Conservation (phyloP, 2,888 invertebrate genomes). For the Labia minor region DNA sequence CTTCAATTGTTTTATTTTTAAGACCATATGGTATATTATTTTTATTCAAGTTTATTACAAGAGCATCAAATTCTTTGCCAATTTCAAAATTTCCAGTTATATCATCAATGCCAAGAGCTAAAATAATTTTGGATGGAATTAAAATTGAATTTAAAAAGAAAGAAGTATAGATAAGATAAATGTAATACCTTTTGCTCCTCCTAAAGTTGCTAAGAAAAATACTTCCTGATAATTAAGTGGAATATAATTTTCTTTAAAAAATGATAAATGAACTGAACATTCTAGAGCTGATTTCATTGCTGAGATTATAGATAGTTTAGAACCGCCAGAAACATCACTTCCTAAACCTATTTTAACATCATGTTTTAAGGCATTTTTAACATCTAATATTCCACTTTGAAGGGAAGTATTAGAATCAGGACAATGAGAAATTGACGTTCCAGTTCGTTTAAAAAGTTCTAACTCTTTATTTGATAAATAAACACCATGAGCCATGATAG, state of each 20-base stretch:
- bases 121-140: slow-evolving; percentile 30
- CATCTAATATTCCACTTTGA: slow-evolving; percentile 70
- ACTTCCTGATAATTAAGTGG: slow-evolving; percentile 62
- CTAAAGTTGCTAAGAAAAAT: slow-evolving; percentile 74
- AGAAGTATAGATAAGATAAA: not conserved
- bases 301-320: slow-evolving; percentile 62
- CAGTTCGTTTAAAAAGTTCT: slow-evolving; percentile 45
- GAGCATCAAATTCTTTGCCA: slow-evolving; percentile 80
- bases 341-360: slow-evolving; percentile 72
- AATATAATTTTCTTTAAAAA: slow-evolving; percentile 39
- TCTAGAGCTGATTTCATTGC: slow-evolving; percentile 62
- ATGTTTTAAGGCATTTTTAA: slow-evolving; percentile 48
- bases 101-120: slow-evolving; percentile 62
- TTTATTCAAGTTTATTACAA: slow-evolving; percentile 54
- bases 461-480: slow-evolving; percentile 62
- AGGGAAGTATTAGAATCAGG: slow-evolving; percentile 75
- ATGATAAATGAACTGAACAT: slow-evolving; percentile 57
- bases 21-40: slow-evolving; percentile 31
- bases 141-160: slow-evolving; percentile 13
- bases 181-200: slow-evolving; percentile 65
- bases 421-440: slow-evolving; percentile 70
- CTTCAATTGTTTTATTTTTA: slow-evolving; percentile 39
- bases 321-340: slow-evolving; percentile 82
- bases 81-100: slow-evolving; percentile 66
- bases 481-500: slow-evolving; percentile 75